These are phyloP conservation scores for Lithosia quadra DNA, from an alignment of 2,888 invertebrate genomes.

Conservation along the genomic window DNA sequence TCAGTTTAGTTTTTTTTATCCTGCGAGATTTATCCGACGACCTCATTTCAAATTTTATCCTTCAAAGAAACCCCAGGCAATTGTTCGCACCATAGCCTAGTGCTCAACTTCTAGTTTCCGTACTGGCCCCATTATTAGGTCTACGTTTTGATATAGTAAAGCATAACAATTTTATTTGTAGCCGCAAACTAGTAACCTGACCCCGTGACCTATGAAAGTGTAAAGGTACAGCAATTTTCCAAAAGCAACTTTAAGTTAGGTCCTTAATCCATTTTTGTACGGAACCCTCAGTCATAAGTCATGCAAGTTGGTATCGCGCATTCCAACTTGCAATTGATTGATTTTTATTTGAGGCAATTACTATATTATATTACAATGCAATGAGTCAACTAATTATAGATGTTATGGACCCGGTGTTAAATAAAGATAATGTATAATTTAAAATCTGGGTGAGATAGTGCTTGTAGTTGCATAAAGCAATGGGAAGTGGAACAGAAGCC, in stretches of 20 bases:
- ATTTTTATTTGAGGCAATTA: not conserved
- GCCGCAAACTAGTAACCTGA: too few species aligned
- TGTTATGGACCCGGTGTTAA: not conserved
- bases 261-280: not conserved
- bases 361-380: not conserved
- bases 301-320: too few species aligned
- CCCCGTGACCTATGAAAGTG: too few species aligned
- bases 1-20: too few species aligned
- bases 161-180: too few species aligned
- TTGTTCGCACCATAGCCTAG: not conserved
- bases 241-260: not conserved
- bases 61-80: too few species aligned
- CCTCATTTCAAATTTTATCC: too few species aligned
- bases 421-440: not conserved
- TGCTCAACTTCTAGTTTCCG: not conserved
- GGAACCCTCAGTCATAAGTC: too few species aligned
- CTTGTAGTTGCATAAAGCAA: conserved; percentile 27
- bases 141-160: not conserved
- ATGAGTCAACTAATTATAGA: not conserved
- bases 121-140: not conserved
- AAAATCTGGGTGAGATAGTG: conserved; percentile 5
- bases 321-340: not conserved
- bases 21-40: too few species aligned
- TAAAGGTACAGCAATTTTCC: too few species aligned
- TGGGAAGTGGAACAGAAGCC: conserved; percentile 39